phyloP scores from a whole-genome alignment of 2,888 invertebrate genomes.

The Rutpela maculata region DNA sequence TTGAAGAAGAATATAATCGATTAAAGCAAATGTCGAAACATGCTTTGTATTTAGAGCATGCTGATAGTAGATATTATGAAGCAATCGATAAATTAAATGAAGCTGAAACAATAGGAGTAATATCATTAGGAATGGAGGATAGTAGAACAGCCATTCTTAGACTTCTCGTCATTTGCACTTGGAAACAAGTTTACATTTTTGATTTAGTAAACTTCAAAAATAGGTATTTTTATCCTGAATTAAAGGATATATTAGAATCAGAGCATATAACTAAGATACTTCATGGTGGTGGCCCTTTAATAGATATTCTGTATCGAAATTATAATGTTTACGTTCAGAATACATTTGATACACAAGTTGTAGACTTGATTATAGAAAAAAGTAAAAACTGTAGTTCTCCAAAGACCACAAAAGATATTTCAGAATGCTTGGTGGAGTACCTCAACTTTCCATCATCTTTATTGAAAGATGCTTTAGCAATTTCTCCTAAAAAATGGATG shows the following conservation, averaged over 20 bases:
- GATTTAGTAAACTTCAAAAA: constrained; percentile 53
- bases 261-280: constrained; percentile 58
- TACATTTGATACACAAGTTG: constrained; percentile 58
- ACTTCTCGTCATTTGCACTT: constrained; percentile 54
- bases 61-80: constrained; percentile 57
- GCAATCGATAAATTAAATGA: constrained; percentile 52
- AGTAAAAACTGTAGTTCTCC: constrained; percentile 48
- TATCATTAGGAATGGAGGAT: constrained; percentile 54
- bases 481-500: constrained; percentile 52
- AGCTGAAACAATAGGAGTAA: constrained; percentile 58
- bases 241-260: constrained; percentile 58
- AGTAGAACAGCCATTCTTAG: constrained; percentile 44
- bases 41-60: constrained; percentile 54
- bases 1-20: constrained; percentile 57
- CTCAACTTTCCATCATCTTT: constrained; percentile 56
- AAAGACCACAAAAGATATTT: constrained; percentile 45
- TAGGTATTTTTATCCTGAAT: constrained; percentile 54
- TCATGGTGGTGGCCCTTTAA: constrained; percentile 56
- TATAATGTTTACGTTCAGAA: constrained; percentile 56
- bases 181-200: constrained; percentile 59
- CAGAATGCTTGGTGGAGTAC: constrained; percentile 57
- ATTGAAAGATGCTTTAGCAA: constrained; percentile 50
- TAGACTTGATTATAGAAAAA: constrained; percentile 58
- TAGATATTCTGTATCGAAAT: constrained; percentile 55
- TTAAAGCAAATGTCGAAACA: constrained; percentile 53